These are phyloP conservation scores for Argyresthia albistria DNA, from an alignment of 2,888 invertebrate genomes.

Conservation along the genomic window DNA sequence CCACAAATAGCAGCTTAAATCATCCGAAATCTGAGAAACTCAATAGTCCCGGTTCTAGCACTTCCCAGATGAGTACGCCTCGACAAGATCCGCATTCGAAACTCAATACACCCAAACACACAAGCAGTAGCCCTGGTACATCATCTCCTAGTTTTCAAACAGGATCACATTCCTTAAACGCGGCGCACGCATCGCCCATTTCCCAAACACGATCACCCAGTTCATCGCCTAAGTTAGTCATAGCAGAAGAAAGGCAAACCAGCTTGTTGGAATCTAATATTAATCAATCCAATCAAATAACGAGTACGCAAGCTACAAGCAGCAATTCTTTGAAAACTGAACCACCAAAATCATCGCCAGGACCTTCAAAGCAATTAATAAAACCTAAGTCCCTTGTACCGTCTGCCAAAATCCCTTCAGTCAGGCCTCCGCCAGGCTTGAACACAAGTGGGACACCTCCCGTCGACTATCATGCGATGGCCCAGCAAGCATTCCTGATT, in stretches of 20 bases:
- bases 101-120: conserved; percentile 30
- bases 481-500: conserved; percentile 18
- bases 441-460: conserved; percentile 10
- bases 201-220: conserved; percentile 65
- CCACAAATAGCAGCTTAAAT: conserved; percentile 30
- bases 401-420: conserved; percentile 35
- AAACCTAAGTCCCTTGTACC: conserved; percentile 44
- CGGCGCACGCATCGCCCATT: conserved; percentile 50
- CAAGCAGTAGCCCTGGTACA: conserved; percentile 26
- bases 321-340: conserved; percentile 38
- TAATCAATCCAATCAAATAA: conserved; percentile 55
- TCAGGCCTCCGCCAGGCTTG: conserved; percentile 30
- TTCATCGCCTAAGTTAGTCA: conserved; percentile 64
- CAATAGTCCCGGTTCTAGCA: conserved; percentile 17
- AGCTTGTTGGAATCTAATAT: conserved; percentile 36
- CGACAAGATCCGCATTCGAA: conserved; percentile 39
- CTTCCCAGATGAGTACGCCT: conserved; percentile 23
- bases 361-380: conserved; percentile 40
- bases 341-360: conserved; percentile 36
- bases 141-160: conserved; percentile 38
- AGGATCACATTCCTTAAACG: conserved; percentile 30
- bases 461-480: conserved; percentile 36
- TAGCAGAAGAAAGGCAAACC: conserved; percentile 63
- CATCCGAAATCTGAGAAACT: conserved; percentile 48
- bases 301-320: conserved; percentile 48